Percentiles rank a stretch among this genome's conserved stretches.
These are phyloP conservation scores for Karalla daura DNA, from an alignment of 2,797 vertebrate genomes.

Conservation along the genomic window DNA sequence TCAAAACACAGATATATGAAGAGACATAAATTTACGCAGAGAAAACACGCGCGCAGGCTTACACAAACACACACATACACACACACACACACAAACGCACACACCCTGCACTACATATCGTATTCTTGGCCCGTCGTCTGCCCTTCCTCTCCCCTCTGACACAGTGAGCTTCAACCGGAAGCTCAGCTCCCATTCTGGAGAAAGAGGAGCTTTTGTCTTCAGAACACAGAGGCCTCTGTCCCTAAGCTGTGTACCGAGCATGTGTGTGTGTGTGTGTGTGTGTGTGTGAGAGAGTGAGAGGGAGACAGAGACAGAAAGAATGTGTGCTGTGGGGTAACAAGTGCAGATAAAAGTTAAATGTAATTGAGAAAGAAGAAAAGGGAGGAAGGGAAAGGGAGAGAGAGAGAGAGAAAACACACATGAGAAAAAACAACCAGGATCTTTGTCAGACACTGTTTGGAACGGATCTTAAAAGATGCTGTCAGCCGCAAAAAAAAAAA, in stretches of 20 bases:
- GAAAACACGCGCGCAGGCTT: too few species aligned
- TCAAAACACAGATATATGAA: constrained; percentile 50
- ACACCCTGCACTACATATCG: constrained; percentile 62
- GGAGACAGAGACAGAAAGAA: constrained; percentile 16
- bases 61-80: constrained; percentile 21
- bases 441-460: constrained; percentile 54
- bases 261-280: constrained; percentile 37
- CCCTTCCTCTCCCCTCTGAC: constrained; percentile 86
- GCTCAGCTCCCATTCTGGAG: constrained; percentile 82
- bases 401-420: constrained; percentile 35
- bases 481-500: constrained; percentile 53
- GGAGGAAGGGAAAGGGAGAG: constrained; percentile 42
- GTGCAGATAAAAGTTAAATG: constrained; percentile 77
- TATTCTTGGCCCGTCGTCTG: constrained; percentile 82
- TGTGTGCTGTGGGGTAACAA: constrained; percentile 64
- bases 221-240: constrained; percentile 87
- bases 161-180: constrained; percentile 89
- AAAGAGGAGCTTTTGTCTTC: constrained; percentile 88
- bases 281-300: constrained; percentile 6
- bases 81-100: constrained; percentile 32
- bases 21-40: constrained; percentile 27
- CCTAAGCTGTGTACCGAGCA: constrained; percentile 47
- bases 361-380: constrained; percentile 64
- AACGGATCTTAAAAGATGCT: constrained; percentile 55
- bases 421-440: constrained; percentile 46